phyloP scores from a whole-genome alignment of 2,888 invertebrate species.

The Omphaloscelis lunosa region DNA sequence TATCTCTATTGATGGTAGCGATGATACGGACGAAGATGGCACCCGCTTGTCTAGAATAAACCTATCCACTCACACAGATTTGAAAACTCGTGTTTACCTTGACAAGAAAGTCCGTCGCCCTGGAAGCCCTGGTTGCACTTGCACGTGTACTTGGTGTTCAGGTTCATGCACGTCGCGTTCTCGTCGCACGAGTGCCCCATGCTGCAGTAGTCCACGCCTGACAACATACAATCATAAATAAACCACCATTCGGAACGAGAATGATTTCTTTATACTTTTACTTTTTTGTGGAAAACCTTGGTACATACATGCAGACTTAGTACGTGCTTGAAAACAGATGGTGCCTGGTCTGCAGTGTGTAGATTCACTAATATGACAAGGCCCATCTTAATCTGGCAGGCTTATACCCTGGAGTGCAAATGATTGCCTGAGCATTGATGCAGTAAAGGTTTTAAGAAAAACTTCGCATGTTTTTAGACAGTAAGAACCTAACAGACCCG shows the following conservation, averaged over 20 bases:
- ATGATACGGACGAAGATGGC: too few species aligned
- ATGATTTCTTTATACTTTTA: background rate
- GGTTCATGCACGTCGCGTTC: slow-evolving; percentile 97
- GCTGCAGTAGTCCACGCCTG: slow-evolving; percentile 97
- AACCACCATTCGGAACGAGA: background rate
- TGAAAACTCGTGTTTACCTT: slow-evolving; percentile 83
- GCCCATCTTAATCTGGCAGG: background rate
- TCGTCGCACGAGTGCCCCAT: slow-evolving; percentile 97
- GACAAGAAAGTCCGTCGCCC: slow-evolving; percentile 95
- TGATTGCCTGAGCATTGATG: background rate
- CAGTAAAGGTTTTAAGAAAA: background rate
- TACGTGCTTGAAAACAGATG: background rate
- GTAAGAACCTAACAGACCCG: background rate
- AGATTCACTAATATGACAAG: background rate
- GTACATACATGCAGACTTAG: background rate
- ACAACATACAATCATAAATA: slow-evolving; percentile 43
- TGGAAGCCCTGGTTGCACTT: slow-evolving; percentile 97
- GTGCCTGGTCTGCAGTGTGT: background rate
- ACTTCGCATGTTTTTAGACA: background rate
- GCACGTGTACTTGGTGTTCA: slow-evolving; percentile 97
- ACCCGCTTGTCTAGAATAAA: too few species aligned
- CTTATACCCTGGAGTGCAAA: too few species aligned
- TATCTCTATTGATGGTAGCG: too few species aligned
- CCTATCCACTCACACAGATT: too few species aligned
- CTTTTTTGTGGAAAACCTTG: background rate